These are phyloP conservation scores for Yponomeuta plumbellus DNA, from an alignment of 2,888 invertebrate genomes.

Conservation along the genomic window DNA sequence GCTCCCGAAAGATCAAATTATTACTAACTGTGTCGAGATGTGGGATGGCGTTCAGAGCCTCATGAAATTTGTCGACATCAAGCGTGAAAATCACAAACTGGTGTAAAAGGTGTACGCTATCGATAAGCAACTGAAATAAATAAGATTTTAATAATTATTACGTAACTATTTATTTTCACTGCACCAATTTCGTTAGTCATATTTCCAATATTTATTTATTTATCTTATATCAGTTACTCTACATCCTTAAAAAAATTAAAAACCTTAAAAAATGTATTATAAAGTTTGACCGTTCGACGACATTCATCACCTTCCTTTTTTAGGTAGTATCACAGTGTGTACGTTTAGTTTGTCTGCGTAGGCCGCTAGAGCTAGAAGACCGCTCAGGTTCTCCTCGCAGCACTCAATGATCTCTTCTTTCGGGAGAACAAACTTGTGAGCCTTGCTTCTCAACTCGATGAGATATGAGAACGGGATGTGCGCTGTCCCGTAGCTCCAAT, in stretches of 20 bases:
- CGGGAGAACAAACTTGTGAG: conserved; percentile 51
- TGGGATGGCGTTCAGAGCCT: conserved; percentile 53
- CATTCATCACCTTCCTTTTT: background rate
- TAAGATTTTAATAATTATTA: background rate
- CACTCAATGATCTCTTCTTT: conserved; percentile 54
- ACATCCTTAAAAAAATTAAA: background rate
- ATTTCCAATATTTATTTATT: background rate
- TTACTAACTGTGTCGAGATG: conserved; percentile 52
- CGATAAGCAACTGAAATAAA: background rate
- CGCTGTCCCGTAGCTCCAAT: conserved; percentile 67
- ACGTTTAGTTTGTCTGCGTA: conserved; percentile 41
- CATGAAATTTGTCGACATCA: conserved; percentile 53
- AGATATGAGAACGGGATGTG: conserved; percentile 63
- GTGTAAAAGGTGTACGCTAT: background rate
- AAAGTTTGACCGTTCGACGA: background rate
- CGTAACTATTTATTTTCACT: background rate
- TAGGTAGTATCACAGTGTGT: background rate
- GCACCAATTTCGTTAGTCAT: background rate
- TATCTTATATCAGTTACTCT: background rate
- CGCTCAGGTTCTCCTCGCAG: conserved; percentile 52
- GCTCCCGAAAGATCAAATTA: conserved; percentile 56
- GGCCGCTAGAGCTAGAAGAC: conserved; percentile 46
- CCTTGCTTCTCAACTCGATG: conserved; percentile 56
- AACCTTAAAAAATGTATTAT: background rate
- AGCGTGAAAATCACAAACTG: conserved; percentile 20